phyloP scores from a whole-genome alignment of 1,140 invertebrate genomes.

The Heliconius melpomene region DNA sequence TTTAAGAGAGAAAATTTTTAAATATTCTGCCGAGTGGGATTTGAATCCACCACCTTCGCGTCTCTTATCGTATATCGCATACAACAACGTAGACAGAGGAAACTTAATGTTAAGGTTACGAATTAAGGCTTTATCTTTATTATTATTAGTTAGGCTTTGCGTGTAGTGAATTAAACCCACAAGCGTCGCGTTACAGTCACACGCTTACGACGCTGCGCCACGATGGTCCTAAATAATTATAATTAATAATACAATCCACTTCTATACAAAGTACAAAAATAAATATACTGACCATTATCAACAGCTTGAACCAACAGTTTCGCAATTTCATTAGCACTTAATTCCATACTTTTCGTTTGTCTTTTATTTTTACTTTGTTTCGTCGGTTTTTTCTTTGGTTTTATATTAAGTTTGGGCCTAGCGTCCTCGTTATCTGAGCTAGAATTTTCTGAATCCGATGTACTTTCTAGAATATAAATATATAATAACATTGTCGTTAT shows the following conservation, averaged over 20 bases:
- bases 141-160: too few relatives aligned
- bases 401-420: constrained; percentile 36
- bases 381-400: constrained; percentile 42
- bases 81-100: too few relatives aligned
- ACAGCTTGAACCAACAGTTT: constrained; percentile 61
- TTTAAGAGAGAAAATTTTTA: too few relatives aligned
- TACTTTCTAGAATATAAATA: constrained; percentile 30
- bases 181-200: background rate
- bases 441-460: constrained; percentile 46
- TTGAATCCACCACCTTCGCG: too few relatives aligned
- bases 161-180: too few relatives aligned
- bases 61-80: too few relatives aligned
- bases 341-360: constrained; percentile 38
- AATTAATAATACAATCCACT: background rate
- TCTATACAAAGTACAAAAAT: background rate
- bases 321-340: constrained; percentile 62
- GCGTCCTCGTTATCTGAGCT: constrained; percentile 47
- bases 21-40: too few relatives aligned
- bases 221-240: background rate
- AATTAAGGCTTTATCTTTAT: too few relatives aligned
- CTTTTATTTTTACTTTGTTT: constrained; percentile 42
- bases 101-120: too few relatives aligned
- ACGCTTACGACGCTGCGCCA: background rate
- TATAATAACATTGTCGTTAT: background rate
- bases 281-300: constrained; percentile 39